These are phyloP conservation scores for Sebastes schlegelii DNA, from an alignment of 2,113 vertebrate species.

Conservation along the genomic window DNA sequence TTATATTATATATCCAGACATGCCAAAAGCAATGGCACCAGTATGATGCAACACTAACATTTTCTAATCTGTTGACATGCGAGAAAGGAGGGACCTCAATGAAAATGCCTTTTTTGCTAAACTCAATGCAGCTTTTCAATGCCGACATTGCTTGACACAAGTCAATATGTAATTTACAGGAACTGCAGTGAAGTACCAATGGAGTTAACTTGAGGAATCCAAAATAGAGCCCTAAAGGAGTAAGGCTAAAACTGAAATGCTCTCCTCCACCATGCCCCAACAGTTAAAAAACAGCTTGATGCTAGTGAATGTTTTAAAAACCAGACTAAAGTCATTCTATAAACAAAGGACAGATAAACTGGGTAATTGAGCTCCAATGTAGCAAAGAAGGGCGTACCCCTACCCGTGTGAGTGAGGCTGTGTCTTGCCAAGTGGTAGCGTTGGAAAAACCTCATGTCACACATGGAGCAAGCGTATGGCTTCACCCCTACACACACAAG, in stretches of 20 bases:
- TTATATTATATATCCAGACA: constrained; percentile 67
- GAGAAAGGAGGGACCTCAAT: neutral
- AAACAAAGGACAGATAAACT: constrained; percentile 25
- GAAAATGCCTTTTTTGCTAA: neutral
- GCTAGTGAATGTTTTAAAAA: constrained; percentile 1
- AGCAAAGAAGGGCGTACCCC: constrained; percentile 61
- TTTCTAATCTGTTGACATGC: constrained; percentile 19
- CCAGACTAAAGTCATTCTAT: neutral
- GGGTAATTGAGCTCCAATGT: constrained; percentile 51
- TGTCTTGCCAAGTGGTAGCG: constrained; percentile 96
- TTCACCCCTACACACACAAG: constrained; percentile 87
- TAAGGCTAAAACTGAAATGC: neutral
- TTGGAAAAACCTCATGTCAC: constrained; percentile 96
- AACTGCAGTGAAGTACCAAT: neutral
- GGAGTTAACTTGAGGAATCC: neutral
- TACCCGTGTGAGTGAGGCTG: constrained; percentile 94
- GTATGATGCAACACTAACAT: constrained; percentile 11
- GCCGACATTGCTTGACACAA: neutral
- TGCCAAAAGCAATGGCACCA: constrained; percentile 47
- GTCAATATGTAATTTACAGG: neutral
- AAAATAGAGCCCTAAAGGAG: neutral
- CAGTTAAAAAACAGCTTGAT: neutral
- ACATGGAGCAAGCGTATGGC: constrained; percentile 93
- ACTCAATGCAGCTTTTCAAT: constrained; percentile 14
- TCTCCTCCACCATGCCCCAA: neutral